Conservation (phyloP, 2,888 invertebrate species). For the Acleris emargana region DNA sequence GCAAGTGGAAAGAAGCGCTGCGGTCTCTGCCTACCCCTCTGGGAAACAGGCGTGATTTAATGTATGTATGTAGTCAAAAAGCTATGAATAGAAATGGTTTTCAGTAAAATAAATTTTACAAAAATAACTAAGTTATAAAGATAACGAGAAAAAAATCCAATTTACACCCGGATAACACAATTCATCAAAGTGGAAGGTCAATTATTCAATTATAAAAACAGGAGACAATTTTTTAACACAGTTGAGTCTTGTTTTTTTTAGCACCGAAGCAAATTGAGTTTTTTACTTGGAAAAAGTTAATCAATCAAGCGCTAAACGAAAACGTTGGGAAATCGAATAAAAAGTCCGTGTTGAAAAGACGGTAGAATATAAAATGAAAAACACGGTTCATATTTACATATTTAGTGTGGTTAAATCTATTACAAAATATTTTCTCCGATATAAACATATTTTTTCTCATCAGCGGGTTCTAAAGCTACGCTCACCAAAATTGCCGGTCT, state of each 20-base stretch:
- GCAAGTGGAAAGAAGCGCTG: too few species aligned
- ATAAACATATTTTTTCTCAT: too few species aligned
- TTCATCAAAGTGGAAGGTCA: slow-evolving; percentile 19
- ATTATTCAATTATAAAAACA: slow-evolving; percentile 28
- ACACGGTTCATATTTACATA: too few species aligned
- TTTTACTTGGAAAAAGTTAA: slow-evolving; percentile 21
- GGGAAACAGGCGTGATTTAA: too few species aligned
- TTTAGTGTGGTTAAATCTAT: too few species aligned
- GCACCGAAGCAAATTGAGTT: slow-evolving; percentile 17
- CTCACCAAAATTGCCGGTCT: too few species aligned
- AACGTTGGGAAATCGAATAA: slow-evolving; percentile 13
- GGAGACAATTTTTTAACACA: slow-evolving; percentile 5
- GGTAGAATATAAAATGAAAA: neutral
- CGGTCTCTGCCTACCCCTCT: too few species aligned
- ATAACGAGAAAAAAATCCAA: slow-evolving; percentile 14
- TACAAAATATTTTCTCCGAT: too few species aligned
- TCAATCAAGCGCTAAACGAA: slow-evolving; percentile 12
- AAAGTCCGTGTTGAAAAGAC: neutral
- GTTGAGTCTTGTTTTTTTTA: slow-evolving; percentile 12
- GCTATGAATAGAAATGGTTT: too few species aligned
- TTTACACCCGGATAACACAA: slow-evolving; percentile 12
- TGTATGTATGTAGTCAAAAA: too few species aligned
- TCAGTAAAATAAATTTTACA: too few species aligned
- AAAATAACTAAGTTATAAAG: neutral
- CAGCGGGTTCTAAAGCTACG: too few species aligned